Conservation (phyloP, 2,888 invertebrate species). For the Torymus texanus region DNA sequence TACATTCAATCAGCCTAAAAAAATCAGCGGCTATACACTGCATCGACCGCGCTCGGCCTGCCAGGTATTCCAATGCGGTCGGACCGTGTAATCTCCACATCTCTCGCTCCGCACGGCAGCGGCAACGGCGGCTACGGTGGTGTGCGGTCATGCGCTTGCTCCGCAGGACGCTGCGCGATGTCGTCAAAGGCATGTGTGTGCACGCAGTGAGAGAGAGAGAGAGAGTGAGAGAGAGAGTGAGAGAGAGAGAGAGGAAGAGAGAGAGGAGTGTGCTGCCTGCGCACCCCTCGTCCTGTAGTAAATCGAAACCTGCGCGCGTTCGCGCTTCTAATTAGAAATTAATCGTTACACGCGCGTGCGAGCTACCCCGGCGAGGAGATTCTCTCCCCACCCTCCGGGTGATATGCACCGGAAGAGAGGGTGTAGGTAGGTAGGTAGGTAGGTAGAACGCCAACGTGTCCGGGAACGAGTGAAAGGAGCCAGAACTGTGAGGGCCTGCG, state of each 20-base stretch:
- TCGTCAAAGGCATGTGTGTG: slow-evolving; percentile 27
- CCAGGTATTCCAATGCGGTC: slow-evolving; percentile 21
- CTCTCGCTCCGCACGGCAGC: not conserved
- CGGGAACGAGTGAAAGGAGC: slow-evolving; percentile 23
- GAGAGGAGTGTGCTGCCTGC: no score
- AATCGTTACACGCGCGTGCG: slow-evolving; percentile 31
- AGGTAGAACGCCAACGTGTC: not conserved
- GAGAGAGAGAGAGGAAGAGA: no score
- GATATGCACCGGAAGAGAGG: slow-evolving; percentile 1
- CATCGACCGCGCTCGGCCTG: no score
- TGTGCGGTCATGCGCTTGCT: not conserved
- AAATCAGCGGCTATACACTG: no score
- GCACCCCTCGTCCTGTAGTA: not conserved
- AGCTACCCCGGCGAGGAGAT: not conserved
- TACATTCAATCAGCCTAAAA: no score
- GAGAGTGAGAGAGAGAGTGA: no score
- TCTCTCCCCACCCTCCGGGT: not conserved
- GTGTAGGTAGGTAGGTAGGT: not conserved
- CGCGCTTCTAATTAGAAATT: slow-evolving; percentile 52
- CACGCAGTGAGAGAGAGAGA: not conserved
- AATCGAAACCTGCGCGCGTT: slow-evolving; percentile 41
- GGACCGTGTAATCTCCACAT: slow-evolving; percentile 10
- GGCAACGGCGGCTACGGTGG: not conserved
- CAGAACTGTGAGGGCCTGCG: not conserved
- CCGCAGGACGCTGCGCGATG: not conserved